These are phyloP conservation scores for Morone saxatilis DNA, from an alignment of 2,113 vertebrate species.

Conservation along the genomic window DNA sequence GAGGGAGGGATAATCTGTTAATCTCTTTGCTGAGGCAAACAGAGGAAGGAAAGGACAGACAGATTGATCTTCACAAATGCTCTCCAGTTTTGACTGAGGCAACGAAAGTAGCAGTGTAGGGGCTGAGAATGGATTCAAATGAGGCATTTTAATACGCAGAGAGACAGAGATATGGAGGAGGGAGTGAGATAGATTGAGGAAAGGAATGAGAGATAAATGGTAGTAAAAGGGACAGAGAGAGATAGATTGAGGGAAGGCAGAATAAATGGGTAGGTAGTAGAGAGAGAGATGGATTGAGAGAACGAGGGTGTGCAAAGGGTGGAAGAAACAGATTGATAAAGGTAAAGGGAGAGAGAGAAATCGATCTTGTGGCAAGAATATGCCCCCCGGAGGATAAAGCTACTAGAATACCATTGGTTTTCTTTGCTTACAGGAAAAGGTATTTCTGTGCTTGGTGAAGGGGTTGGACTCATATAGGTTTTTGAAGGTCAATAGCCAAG, in stretches of 20 bases:
- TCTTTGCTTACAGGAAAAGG: conserved; percentile 36
- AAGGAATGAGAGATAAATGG: conserved; percentile 63
- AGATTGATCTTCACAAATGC: conserved; percentile 57
- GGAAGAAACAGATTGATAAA: conserved; percentile 64
- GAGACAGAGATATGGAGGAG: conserved; percentile 44
- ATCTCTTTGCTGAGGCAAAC: conserved; percentile 50
- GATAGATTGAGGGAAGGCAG: conserved; percentile 51
- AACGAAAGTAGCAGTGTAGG: conserved; percentile 16
- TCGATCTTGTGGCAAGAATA: conserved; percentile 51
- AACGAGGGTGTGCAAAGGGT: conserved; percentile 16
- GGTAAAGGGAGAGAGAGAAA: conserved; percentile 52
- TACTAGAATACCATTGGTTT: conserved; percentile 42
- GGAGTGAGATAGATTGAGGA: conserved; percentile 26
- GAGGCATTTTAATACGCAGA: conserved; percentile 59
- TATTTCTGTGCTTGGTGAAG: conserved; percentile 5
- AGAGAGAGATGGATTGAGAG: conserved; percentile 56
- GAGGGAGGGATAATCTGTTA: conserved; percentile 58
- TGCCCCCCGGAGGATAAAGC: conserved; percentile 53
- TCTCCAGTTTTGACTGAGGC: conserved; percentile 44
- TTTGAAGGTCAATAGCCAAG: conserved; percentile 31
- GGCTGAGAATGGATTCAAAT: conserved; percentile 52
- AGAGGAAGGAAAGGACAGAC: conserved; percentile 32
- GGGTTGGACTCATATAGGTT: neutral
- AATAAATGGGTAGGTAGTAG: conserved; percentile 52
- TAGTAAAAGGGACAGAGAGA: conserved; percentile 56